Evolutionary conservation across 92 coral and sea anemone species (phyloP).

Genomic region (Chrysogorgia sp.): DNA sequence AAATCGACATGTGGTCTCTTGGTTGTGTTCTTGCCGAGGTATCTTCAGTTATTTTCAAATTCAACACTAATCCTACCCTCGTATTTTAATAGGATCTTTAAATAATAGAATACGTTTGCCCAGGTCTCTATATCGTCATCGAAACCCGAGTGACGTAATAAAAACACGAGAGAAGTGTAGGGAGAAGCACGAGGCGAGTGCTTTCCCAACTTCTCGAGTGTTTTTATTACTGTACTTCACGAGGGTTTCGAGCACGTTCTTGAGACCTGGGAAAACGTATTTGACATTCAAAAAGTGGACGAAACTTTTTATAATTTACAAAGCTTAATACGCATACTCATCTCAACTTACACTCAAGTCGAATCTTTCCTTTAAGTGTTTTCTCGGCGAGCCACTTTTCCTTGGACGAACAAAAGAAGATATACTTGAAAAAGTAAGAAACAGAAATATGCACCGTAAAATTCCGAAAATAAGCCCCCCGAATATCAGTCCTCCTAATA

Average conservation of each 20-base stretch:
- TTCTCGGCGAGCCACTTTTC: constrained; percentile 81
- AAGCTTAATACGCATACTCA: not conserved
- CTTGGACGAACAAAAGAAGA: constrained; percentile 66
- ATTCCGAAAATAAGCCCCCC: not conserved
- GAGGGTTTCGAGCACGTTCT: no score
- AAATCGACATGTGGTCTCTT: constrained; percentile 94
- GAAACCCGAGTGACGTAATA: no score
- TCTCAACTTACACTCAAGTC: not conserved
- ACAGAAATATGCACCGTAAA: not conserved
- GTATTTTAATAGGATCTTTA: no score
- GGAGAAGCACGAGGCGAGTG: no score
- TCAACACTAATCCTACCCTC: no score
- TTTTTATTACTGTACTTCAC: no score
- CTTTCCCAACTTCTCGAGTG: no score
- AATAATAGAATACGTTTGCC: no score
- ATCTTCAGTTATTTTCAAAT: not conserved
- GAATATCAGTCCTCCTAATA: not conserved
- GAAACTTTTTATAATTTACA: not conserved
- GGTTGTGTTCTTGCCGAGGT: constrained; percentile 96
- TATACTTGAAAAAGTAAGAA: constrained; percentile 72
- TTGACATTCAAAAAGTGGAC: not conserved
- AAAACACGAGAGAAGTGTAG: no score
- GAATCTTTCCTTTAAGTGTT: constrained; percentile 54
- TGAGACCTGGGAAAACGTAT: no score
- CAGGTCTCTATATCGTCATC: no score